Base-by-base conservation (phyloP, 2,797 vertebrate genomes). In the Halcyon leucocephala region DNA sequence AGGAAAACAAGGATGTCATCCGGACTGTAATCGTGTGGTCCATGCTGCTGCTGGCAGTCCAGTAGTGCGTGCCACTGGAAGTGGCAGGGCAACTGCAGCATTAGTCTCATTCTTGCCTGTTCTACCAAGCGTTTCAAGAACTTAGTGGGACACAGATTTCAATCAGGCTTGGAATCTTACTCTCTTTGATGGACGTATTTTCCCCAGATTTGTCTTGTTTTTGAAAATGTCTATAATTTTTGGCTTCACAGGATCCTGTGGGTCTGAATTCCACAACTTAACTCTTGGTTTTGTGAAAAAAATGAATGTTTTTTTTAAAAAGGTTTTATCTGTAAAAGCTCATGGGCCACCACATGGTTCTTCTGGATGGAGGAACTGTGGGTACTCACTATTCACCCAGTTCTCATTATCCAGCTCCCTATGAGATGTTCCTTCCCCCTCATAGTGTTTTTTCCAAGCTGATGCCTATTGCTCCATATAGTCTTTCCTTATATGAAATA, bases 31-130 rank as follows among this genome's bases (percentile, higher is more conserved):
- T 67, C 6, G 15, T 12, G 22, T 10, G 49, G 26, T 33, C 9
- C 25, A 33, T 12, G 26, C 18, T 76, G 33, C 11, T 82, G 28
- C 10, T 67, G 4, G 10, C 0, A 6, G 0, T 42, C 31, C 49
- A 35, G 54, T 58, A 37, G 31, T n/a, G 31, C 0, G 1, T 1
- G 2, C 6, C 25, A 20, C 14, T 13, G 12, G 20, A 57, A 39
- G 44, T 9, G 41, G 12, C 48, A 41, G 35, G 31, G 35, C 15
- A 52, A 0, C 67, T 18, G 7, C 31, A 52, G 28, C 29, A 20
- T 13, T 67, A 35, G 7, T 18, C 18, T 83, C 33, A 8, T 31
- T 67, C n/a, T 82, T 78, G 10, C 35, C 16, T 51, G 8, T 22
- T 52, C 29, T 12, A 37, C 18, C 41, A 19, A 1, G 16, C 65